Evolutionary conservation across 1,140 invertebrate genomes (phyloP).

Genomic region (Amphibalanus amphitrite): DNA sequence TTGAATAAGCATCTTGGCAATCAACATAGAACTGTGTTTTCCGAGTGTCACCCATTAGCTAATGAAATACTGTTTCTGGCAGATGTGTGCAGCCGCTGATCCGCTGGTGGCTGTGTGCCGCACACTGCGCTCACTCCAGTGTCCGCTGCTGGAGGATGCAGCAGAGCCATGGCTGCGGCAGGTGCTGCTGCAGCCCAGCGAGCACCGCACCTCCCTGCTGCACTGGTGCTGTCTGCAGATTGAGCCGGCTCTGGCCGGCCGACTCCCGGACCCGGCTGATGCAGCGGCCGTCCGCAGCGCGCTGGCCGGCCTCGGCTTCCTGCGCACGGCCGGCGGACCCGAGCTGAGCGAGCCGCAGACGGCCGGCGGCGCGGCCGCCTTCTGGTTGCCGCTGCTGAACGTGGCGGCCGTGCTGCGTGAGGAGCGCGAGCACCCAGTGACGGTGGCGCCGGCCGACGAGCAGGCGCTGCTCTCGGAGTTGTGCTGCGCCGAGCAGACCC

Average conservation of each 20-base stretch:
- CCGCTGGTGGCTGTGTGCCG: background rate
- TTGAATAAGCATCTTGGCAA: no score
- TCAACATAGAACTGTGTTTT: no score
- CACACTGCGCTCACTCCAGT: background rate
- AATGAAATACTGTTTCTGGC: no score
- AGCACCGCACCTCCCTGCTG: background rate
- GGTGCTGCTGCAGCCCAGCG: background rate
- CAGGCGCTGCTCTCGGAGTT: background rate
- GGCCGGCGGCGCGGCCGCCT: background rate
- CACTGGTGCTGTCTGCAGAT: background rate
- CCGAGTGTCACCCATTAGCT: no score
- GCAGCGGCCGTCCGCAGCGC: background rate
- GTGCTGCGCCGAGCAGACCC: background rate
- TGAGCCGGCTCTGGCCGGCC: background rate
- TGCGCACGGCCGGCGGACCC: no score
- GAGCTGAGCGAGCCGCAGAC: background rate
- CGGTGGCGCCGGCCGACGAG: background rate
- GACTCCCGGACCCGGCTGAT: background rate
- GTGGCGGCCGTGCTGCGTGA: background rate
- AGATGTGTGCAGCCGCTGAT: background rate
- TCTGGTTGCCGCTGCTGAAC: background rate
- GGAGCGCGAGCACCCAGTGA: background rate
- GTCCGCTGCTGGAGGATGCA: background rate
- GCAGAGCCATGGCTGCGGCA: background rate
- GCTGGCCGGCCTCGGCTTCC: background rate